Percentiles rank a stretch among this genome's conserved stretches.
Evolutionary conservation across 1,140 invertebrate genomes (phyloP).

Genomic region (Heterodera schachtii): DNA sequence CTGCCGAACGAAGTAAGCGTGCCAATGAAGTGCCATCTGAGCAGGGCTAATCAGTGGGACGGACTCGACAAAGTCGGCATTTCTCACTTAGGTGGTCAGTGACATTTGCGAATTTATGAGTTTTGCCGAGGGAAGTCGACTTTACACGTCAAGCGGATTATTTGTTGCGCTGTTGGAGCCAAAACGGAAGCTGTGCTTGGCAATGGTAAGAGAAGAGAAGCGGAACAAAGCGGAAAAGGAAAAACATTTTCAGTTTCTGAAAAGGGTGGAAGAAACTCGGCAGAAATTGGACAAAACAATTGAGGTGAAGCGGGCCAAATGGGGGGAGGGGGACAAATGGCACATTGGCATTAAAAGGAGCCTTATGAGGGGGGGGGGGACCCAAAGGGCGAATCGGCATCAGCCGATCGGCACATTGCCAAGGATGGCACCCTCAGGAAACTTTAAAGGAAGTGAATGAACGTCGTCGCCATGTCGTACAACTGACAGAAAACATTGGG

Average conservation of each 20-base stretch:
- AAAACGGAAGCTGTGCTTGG: constrained; percentile 16
- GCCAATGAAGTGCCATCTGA: too few relatives aligned
- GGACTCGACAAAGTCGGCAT: not conserved
- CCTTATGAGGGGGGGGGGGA: too few relatives aligned
- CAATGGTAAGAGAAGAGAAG: not conserved
- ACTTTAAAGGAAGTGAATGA: constrained; percentile 25
- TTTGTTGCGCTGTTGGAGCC: constrained; percentile 17
- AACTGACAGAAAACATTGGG: constrained; percentile 23
- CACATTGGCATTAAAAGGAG: too few relatives aligned
- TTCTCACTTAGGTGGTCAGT: constrained; percentile 3
- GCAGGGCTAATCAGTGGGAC: not conserved
- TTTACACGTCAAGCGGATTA: constrained; percentile 14
- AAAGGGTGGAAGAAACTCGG: constrained; percentile 23
- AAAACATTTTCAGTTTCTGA: constrained; percentile 21
- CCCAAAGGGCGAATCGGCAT: too few relatives aligned
- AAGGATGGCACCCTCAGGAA: not conserved
- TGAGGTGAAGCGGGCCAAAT: not conserved
- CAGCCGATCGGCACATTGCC: too few relatives aligned
- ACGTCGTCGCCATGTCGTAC: constrained; percentile 14
- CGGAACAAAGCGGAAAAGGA: not conserved
- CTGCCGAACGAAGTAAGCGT: not conserved
- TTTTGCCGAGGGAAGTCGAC: not conserved
- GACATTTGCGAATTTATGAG: constrained; percentile 16
- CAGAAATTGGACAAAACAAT: constrained; percentile 25
- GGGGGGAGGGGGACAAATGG: too few relatives aligned